Percentiles rank a stretch among this genome's conserved stretches.
Evolutionary conservation across 2,888 invertebrate species (phyloP).

Genomic region (Blera fallax): DNA sequence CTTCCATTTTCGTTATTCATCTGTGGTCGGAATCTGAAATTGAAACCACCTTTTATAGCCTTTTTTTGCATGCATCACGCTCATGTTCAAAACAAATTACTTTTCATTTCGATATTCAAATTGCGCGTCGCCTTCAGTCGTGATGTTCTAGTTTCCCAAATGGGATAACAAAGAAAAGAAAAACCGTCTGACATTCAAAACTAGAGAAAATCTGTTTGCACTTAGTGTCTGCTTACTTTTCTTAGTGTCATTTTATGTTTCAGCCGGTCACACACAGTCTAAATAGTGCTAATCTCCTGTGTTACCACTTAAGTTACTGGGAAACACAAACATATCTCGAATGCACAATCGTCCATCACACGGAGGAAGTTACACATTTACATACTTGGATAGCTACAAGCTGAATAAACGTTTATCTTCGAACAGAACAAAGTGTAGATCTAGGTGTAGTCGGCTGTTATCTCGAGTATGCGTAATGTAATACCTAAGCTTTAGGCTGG

Average conservation of each 20-base stretch:
- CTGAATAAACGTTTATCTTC: conserved; percentile 42
- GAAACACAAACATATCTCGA: conserved; percentile 31
- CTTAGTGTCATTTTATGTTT: conserved; percentile 47
- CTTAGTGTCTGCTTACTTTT: conserved; percentile 34
- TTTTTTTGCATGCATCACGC: neutral
- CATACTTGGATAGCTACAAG: conserved; percentile 12
- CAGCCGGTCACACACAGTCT: neutral
- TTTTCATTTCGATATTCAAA: conserved; percentile 15
- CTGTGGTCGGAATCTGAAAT: neutral
- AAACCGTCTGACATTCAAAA: conserved; percentile 27
- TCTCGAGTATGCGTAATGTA: conserved; percentile 38
- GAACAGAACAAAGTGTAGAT: neutral
- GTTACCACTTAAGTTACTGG: conserved; percentile 46
- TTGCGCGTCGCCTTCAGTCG: neutral
- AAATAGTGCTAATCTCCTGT: conserved; percentile 49
- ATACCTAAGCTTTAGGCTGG: conserved; percentile 15
- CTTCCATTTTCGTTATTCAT: neutral
- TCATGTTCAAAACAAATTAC: neutral
- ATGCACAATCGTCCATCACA: neutral
- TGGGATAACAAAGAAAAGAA: neutral
- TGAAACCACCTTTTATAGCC: neutral
- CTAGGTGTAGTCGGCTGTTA: neutral
- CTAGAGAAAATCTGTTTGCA: conserved; percentile 32
- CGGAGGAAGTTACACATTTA: conserved; percentile 38
- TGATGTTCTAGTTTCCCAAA: neutral